A percentile compares a stretch with the other conserved stretches of the same genome.
Evolutionary conservation across 1,140 invertebrate genomes (phyloP).

Genomic region (Bombus balteatus): DNA sequence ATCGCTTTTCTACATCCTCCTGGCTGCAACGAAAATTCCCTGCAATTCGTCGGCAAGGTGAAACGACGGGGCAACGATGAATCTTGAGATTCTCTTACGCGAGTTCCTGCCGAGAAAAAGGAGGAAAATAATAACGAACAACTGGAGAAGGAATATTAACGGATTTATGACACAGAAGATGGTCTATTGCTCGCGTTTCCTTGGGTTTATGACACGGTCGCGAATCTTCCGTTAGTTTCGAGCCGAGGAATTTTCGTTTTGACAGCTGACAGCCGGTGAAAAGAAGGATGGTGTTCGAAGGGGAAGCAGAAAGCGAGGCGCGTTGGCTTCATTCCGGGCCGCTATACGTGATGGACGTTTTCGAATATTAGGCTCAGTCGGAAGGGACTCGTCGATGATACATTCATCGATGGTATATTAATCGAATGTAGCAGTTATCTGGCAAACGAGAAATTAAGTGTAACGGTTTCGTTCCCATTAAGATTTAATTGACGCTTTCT

Average conservation of each 20-base stretch:
- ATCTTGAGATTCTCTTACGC: conserved; percentile 33
- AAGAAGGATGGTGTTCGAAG: background rate
- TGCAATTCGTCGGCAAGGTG: background rate
- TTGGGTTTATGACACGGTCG: background rate
- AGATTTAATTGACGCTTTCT: no score
- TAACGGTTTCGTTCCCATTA: background rate
- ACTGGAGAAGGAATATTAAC: background rate
- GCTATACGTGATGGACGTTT: background rate
- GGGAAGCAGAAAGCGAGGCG: background rate
- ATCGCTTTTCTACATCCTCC: background rate
- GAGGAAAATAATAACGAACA: background rate
- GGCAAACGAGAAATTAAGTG: background rate
- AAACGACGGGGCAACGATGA: background rate
- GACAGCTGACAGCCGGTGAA: conserved; percentile 10
- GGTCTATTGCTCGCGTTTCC: background rate
- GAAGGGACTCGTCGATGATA: background rate
- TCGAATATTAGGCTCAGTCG: background rate
- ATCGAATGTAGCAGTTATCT: background rate
- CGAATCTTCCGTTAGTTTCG: conserved; percentile 25
- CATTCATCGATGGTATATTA: background rate
- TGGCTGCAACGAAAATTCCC: background rate
- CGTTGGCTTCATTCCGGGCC: background rate
- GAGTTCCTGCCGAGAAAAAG: background rate
- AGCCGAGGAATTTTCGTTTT: conserved; percentile 17
- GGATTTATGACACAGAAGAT: background rate